Base-by-base conservation (phyloP, 2,113 vertebrate species). In the Carettochelys insculpta region DNA sequence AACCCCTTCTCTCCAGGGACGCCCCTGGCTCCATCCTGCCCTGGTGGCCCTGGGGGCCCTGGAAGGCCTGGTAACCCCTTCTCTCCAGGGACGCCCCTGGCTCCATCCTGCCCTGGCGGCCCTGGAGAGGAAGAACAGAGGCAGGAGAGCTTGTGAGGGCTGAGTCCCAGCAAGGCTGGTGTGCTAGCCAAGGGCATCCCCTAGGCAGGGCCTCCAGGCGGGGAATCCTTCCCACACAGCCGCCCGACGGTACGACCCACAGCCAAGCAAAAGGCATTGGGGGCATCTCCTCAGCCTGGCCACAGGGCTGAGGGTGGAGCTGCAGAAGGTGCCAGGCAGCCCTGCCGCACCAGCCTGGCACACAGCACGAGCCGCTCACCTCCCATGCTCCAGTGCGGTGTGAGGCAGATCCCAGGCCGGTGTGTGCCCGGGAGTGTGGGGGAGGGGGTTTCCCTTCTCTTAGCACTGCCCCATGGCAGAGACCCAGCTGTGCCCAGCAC, bases 1-100 rank as follows among this genome's bases (percentile, higher is more conserved):
- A 96, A 96, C 34, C 99, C 99, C 87, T 96, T 98, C 78, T 99
- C 98, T 94, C 98, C 99, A 6, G 98, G 98, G 65, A 95, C 34
- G 0, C 97, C 98, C 38, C 90, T 38, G 25, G 95, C 91, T 82
- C 98, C 98, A 1, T 96, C 93, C 58, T 12, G 95, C 51, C 99
- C 99, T 3, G 98, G 98, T 8, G 98, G 90, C 51, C 99, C 98
- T 0, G 97, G 97, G 92, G 96, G 96, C 81, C 97, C 97, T 97
- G 85, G 80, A 84, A 95, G 98, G 1, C 99, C 99, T 0, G 98
- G 98, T 27, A 96, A 96, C 34, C 99, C 99, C 86, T 96, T 98
- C 78, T 99, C 98, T 94, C 98, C 99, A 7, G 98, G 98, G 65
- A 95, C n/a, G 0, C 97, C 98, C 38, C 90, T 38, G 25, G 95